Evolutionary conservation across 2,888 invertebrate species (phyloP), one percentile per base, ranked within the genome.

Genomic region (Craniophora ligustri): DNA sequence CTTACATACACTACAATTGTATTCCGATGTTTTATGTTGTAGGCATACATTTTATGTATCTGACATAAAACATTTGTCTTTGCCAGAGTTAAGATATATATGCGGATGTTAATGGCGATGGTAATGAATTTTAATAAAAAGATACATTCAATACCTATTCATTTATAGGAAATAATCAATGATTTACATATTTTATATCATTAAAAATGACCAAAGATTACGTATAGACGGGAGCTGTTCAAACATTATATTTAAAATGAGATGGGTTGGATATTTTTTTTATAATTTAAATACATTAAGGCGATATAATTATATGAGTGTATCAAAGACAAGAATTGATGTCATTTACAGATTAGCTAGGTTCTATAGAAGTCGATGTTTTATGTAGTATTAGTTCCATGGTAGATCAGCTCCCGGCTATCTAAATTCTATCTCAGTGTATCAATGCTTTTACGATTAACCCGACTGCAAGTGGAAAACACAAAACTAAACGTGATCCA

Each of bases 21-120:
- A n/a, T 73, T 72, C 50, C 40, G 49, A 36, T 31, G 64, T 55
- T 53, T 56, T 58, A 40, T 56, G 55, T 51, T 39, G 47, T 48
- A 50, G 39, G 19, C 53, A 54, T 59, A 61, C n/a, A 48, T 66
- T 58, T 35, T 54, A 55, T 50, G 32, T 53, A 54, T 66, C 59
- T 63, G 58, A 73, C 71, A 63, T 41, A 54, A n/a, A 50, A 54
- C 61, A 70, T 74, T 74, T 61, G 58, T 70, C 72, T 57, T 47
- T 56, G 72, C 56, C 64, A 59, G 16, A 31, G 31, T 50, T 54
- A 39, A 42, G 26, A 36, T 60, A 38, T 60, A 38, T 39, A 54
- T 32, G 31, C 41, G 40, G 66, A 60, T 65, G 48, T 48, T 60
- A 47, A 48, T 15, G 46, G 28, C 21, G 15, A 36, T 65, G 36